phyloP scores from a whole-genome alignment of 2,888 invertebrate species.

The Patella ulyssiponensis region DNA sequence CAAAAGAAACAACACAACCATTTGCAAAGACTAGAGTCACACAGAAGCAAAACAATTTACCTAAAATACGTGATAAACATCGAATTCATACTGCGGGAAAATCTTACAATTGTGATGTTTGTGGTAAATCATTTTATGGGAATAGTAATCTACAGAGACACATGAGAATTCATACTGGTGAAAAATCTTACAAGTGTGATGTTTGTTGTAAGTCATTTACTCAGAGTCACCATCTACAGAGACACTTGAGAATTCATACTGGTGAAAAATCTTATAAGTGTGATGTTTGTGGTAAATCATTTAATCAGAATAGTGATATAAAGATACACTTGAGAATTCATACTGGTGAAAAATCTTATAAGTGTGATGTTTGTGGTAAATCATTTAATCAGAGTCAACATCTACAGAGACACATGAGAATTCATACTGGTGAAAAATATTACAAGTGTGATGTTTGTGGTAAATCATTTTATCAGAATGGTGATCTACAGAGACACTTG shows the following conservation, averaged over 20 bases:
- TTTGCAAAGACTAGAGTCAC: too few species aligned
- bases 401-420: too few species aligned
- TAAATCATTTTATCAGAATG: background rate
- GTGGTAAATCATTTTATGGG: background rate
- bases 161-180: slow-evolving; percentile 17
- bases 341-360: background rate
- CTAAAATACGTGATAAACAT: background rate
- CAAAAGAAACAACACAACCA: too few species aligned
- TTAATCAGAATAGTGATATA: background rate
- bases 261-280: slow-evolving; percentile 24
- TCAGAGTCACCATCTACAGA: slow-evolving; percentile 3
- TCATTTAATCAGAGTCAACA: too few species aligned
- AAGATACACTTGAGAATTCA: slow-evolving; percentile 11
- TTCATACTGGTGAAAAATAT: slow-evolving; percentile 20
- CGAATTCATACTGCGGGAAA: slow-evolving; percentile 15
- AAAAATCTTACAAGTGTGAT: slow-evolving; percentile 17
- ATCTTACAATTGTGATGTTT: slow-evolving; percentile 14
- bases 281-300: slow-evolving; percentile 30
- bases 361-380: too few species aligned
- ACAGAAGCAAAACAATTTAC: too few species aligned
- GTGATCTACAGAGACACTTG: slow-evolving; percentile 10
- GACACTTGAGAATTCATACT: slow-evolving; percentile 25
- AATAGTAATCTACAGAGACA: background rate
- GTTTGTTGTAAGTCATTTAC: slow-evolving; percentile 15
- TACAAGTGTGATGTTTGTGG: slow-evolving; percentile 16